Conservation (phyloP, 1,140 invertebrate genomes). For the Habropoda laboriosa region DNA sequence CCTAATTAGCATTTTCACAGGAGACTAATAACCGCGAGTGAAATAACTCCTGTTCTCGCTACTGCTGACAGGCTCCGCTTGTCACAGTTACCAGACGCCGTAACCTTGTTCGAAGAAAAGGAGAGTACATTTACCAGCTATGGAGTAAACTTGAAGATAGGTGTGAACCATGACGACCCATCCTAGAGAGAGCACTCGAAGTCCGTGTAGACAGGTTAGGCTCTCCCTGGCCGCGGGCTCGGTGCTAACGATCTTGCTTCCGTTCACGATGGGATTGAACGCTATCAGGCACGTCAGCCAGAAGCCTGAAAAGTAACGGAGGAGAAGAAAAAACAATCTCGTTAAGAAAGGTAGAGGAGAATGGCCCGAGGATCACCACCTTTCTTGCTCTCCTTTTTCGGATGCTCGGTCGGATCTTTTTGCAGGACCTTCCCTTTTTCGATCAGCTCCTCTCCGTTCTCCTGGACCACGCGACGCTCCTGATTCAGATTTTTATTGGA, state of each 20-base stretch:
- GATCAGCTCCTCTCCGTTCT: constrained; percentile 77
- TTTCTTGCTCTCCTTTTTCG: constrained; percentile 15
- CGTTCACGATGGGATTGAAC: constrained; percentile 85
- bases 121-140: constrained; percentile 84
- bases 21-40: too few relatives aligned
- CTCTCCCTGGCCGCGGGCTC: constrained; percentile 84
- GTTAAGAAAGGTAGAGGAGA: neutral
- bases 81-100: too few relatives aligned
- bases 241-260: constrained; percentile 84
- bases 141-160: constrained; percentile 90
- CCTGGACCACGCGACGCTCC: constrained; percentile 65
- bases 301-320: constrained; percentile 76
- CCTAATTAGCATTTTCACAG: neutral
- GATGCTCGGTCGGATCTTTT: constrained; percentile 32
- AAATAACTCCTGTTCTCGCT: too few relatives aligned
- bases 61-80: too few relatives aligned
- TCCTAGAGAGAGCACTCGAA: constrained; percentile 91
- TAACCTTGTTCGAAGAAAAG: neutral
- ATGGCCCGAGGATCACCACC: constrained; percentile 14
- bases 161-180: constrained; percentile 98
- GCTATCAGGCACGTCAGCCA: constrained; percentile 84
- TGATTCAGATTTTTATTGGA: constrained; percentile 75
- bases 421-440: constrained; percentile 70
- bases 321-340: neutral
- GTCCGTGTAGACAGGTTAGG: constrained; percentile 90